Base-by-base conservation (phyloP, 2,113 vertebrate genomes). In the Alligator sinensis region DNA sequence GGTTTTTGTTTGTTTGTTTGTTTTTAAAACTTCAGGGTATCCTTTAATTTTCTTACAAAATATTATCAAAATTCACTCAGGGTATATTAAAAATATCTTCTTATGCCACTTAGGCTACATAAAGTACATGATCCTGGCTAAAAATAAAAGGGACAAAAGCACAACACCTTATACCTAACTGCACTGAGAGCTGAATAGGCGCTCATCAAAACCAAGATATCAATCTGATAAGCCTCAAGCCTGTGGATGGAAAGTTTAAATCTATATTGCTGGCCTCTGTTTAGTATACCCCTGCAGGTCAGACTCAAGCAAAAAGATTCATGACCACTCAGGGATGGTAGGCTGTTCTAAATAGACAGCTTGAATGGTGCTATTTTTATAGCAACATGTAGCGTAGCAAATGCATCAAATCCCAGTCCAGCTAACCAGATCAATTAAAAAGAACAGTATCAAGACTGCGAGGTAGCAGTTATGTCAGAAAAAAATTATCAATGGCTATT, bases 391-490 rank as follows among this genome's bases (percentile, higher is more conserved):
- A 87, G 22, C 1, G 3, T 24, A 70, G 9, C 74, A 84, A 78
- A 75, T 22, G 1, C 75, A 34, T 18, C 30, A 11, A 0, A 15
- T 34, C 66, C 80, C 63, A 34, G 72, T 63, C 34, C 55, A 79
- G 28, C 80, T 64, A 77, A 17, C 22, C 57, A 58, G 30, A 4
- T 66, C 85, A 90, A 81, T 62, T 72, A 78, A 82, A 54, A 77
- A 75, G 9, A 6, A 5, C 54, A 38, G 86, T 92, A 78, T 77
- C 88, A 88, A 90, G 81, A 55, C 22, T 64, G 84, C 75, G 59
- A 88, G 62, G 81, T 77, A 94, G 83, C 72, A 86, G 55, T 30
- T 72, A 57, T 54, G 18, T 81, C 78, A 82, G 90, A 93, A 72
- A 0, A 64, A 47, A 8, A 18, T 47, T 74, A 21, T 14, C 86